Percentiles rank a stretch among this genome's conserved stretches.
Evolutionary conservation across 2,797 vertebrate species (phyloP).

Genomic region (Acanthurus leucopareius): DNA sequence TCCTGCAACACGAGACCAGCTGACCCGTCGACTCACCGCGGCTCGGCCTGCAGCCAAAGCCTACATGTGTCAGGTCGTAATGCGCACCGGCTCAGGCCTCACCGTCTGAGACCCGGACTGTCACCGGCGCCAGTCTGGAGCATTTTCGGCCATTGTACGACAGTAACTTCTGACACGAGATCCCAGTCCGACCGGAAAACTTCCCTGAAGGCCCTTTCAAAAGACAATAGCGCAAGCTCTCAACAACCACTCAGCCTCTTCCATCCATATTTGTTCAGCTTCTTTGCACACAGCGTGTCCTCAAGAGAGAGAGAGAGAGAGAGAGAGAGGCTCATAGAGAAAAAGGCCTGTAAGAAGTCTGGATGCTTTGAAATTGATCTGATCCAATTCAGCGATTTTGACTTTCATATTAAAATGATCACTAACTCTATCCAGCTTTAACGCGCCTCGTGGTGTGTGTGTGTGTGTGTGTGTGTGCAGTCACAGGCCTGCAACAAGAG

Average conservation of each 20-base stretch:
- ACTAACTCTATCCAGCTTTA: neutral
- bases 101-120: constrained; percentile 41
- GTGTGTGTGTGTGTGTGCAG: neutral
- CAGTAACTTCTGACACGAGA: constrained; percentile 70
- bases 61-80: constrained; percentile 29
- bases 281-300: neutral
- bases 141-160: constrained; percentile 63
- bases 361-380: neutral
- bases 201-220: constrained; percentile 59
- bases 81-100: constrained; percentile 27
- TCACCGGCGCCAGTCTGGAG: constrained; percentile 67
- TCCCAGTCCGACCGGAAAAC: constrained; percentile 73
- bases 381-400: neutral
- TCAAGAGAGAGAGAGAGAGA: neutral
- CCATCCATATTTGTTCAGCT: constrained; percentile 21
- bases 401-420: neutral
- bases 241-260: constrained; percentile 49
- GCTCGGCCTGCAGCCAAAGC: constrained; percentile 10
- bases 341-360: neutral
- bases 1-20: constrained; percentile 1
- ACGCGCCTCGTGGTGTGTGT: neutral
- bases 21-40: constrained; percentile 5
- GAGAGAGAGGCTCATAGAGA: neutral
- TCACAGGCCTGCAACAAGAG: neutral
- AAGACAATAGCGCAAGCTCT: constrained; percentile 58